Evolutionary conservation across 1,140 invertebrate genomes (phyloP).

Genomic region (Proctacanthus coquilletti): DNA sequence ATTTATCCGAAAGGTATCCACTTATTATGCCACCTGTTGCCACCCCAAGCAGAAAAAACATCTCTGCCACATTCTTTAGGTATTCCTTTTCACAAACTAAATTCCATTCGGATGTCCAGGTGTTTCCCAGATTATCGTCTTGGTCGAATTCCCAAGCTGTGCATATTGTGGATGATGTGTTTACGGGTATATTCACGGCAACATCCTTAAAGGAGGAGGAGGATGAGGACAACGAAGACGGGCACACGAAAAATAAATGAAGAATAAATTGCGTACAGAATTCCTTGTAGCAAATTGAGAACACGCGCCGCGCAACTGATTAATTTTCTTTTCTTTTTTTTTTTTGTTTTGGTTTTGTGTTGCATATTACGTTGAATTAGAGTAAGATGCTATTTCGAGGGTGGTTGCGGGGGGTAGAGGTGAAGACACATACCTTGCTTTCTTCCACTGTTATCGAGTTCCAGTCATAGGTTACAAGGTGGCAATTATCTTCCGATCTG

Average conservation of each 20-base stretch:
- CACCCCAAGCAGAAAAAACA: slow-evolving; percentile 50
- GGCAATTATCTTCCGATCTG: slow-evolving; percentile 35
- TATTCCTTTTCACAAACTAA: slow-evolving; percentile 46
- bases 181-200: slow-evolving; percentile 16
- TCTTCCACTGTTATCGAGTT: slow-evolving; percentile 10
- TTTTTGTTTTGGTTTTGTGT: too few relatives aligned
- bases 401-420: too few relatives aligned
- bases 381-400: too few relatives aligned
- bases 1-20: slow-evolving; percentile 55
- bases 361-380: too few relatives aligned
- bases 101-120: slow-evolving; percentile 48
- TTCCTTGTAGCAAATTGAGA: too few relatives aligned
- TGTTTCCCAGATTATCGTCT: slow-evolving; percentile 38
- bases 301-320: too few relatives aligned
- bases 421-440: background rate
- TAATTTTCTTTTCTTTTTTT: too few relatives aligned
- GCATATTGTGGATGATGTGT: slow-evolving; percentile 35
- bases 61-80: slow-evolving; percentile 47
- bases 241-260: too few relatives aligned
- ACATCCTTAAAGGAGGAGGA: slow-evolving; percentile 13
- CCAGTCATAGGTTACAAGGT: slow-evolving; percentile 26
- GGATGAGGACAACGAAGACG: too few relatives aligned
- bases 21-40: slow-evolving; percentile 51
- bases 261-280: too few relatives aligned
- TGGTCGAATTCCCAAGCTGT: slow-evolving; percentile 49